Percentiles rank a stretch among this genome's conserved stretches.
Evolutionary conservation across 1,140 invertebrate species (phyloP).

Genomic region (Drosophila cardini): DNA sequence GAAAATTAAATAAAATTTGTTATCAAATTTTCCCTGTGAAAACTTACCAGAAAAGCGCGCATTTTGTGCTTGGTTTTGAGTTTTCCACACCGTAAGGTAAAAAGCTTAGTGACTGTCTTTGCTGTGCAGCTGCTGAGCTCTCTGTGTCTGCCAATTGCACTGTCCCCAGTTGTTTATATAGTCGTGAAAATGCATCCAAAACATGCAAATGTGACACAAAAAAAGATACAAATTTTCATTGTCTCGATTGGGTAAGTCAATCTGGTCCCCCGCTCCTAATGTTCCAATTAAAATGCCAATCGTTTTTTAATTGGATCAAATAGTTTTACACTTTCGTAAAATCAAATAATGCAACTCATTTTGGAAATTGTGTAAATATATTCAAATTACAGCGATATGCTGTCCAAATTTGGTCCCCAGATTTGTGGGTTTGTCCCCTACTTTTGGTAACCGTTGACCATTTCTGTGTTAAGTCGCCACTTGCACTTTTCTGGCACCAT

Average conservation of each 20-base stretch:
- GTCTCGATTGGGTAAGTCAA: slow-evolving; percentile 44
- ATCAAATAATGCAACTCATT: slow-evolving; percentile 27
- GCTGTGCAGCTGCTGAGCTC: slow-evolving; percentile 55
- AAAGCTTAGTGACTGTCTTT: slow-evolving; percentile 36
- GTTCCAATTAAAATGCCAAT: slow-evolving; percentile 59
- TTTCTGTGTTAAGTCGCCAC: slow-evolving; percentile 9
- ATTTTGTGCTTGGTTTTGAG: slow-evolving; percentile 55
- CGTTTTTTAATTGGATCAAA: slow-evolving; percentile 65
- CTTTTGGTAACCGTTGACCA: neutral
- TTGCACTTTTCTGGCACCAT: slow-evolving; percentile 32
- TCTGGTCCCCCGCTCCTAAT: slow-evolving; percentile 5
- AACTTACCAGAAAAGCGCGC: slow-evolving; percentile 72
- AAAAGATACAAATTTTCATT: slow-evolving; percentile 12
- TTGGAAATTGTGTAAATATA: slow-evolving; percentile 63
- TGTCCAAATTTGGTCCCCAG: slow-evolving; percentile 32
- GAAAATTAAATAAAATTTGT: neutral
- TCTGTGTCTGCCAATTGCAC: slow-evolving; percentile 59
- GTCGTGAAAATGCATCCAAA: slow-evolving; percentile 11
- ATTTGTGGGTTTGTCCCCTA: slow-evolving; percentile 33
- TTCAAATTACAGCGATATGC: slow-evolving; percentile 52
- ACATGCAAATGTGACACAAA: slow-evolving; percentile 29
- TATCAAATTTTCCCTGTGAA: neutral
- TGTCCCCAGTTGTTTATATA: slow-evolving; percentile 59
- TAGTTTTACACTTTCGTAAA: slow-evolving; percentile 40
- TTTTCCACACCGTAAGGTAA: slow-evolving; percentile 39